phyloP scores from a whole-genome alignment of 2,797 vertebrate species.

The Fringilla coelebs region DNA sequence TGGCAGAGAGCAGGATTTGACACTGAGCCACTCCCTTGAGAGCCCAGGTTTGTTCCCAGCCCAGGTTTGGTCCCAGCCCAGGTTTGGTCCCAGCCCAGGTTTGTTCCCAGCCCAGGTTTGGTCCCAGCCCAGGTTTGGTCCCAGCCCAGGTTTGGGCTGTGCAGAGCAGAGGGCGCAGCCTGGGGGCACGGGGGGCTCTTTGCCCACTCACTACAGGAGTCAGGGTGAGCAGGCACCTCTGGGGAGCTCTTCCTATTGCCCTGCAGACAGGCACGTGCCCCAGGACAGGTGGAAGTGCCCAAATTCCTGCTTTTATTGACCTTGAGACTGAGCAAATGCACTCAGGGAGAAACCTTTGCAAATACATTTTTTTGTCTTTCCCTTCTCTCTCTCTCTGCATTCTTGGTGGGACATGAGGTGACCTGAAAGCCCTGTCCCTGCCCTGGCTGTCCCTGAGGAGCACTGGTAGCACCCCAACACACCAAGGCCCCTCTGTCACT shows the following conservation, averaged over 20 bases:
- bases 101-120: background rate
- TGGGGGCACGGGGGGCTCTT: background rate
- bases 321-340: background rate
- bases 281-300: background rate
- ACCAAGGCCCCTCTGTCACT: accelerated
- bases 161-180: background rate
- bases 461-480: accelerated
- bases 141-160: background rate
- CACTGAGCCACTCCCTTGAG: accelerated
- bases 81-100: background rate
- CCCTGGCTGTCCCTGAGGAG: background rate
- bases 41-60: background rate
- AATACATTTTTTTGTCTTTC: background rate
- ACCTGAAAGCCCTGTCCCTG: background rate
- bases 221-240: accelerated
- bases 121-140: background rate
- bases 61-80: too few relatives aligned
- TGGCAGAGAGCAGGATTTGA: background rate
- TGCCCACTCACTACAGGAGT: accelerated
- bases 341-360: background rate
- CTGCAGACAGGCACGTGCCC: accelerated
- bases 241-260: background rate
- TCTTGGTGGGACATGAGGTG: background rate
- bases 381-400: background rate
- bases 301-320: background rate